Percentiles rank a stretch among this genome's conserved stretches.
phyloP scores from a whole-genome alignment of 2,888 invertebrate species.

The Oligia fasciuncula region DNA sequence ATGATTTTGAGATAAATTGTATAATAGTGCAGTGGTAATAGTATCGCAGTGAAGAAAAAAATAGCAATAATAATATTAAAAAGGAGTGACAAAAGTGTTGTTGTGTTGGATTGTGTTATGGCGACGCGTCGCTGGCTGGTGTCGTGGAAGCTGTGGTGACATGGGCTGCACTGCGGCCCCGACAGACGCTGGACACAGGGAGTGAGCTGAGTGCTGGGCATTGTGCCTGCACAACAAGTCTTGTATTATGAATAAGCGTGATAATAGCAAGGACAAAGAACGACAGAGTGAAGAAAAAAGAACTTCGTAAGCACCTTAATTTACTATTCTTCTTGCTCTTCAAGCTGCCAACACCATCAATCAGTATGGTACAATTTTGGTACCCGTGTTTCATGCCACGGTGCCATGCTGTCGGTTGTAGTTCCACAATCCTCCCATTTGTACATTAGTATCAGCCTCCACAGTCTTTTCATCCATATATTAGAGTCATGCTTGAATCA shows the following conservation, averaged over 20 bases:
- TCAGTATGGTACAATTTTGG: neutral
- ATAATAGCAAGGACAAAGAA: constrained; percentile 88
- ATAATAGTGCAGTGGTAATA: constrained; percentile 84
- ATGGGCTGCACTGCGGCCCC: constrained; percentile 86
- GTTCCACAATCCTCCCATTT: neutral
- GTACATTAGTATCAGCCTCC: neutral
- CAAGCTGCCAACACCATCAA: neutral
- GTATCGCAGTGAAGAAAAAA: constrained; percentile 80
- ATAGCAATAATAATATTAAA: constrained; percentile 77
- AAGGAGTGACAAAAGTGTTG: constrained; percentile 71
- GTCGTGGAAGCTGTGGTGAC: constrained; percentile 84
- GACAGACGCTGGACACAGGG: constrained; percentile 85
- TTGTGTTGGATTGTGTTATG: constrained; percentile 82
- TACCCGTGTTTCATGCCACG: neutral
- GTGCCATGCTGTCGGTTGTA: neutral
- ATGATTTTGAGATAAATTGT: constrained; percentile 90
- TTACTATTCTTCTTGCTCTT: constrained; percentile 19
- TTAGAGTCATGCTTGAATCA: constrained; percentile 7
- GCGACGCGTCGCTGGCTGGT: constrained; percentile 79
- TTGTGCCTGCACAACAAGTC: constrained; percentile 85
- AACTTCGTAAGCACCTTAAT: constrained; percentile 83
- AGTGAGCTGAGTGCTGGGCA: constrained; percentile 87
- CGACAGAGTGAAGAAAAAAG: constrained; percentile 89
- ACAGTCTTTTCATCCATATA: neutral
- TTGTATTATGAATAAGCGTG: constrained; percentile 89